Conservation (phyloP, 2,888 invertebrate species). For the Torymus aiolomorphi region DNA sequence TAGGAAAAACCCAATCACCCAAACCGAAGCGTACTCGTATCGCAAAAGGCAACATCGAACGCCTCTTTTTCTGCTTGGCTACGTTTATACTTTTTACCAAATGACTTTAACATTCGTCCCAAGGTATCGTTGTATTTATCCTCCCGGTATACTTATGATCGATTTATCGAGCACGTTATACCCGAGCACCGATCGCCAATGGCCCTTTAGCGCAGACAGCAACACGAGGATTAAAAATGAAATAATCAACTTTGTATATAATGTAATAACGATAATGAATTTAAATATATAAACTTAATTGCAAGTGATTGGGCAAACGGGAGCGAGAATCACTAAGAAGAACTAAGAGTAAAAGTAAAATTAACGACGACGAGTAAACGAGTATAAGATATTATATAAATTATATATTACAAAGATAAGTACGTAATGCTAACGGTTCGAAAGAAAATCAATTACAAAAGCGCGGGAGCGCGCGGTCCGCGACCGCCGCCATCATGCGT, state of each 20-base stretch:
- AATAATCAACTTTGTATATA: conserved; percentile 70
- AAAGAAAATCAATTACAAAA: conserved; percentile 59
- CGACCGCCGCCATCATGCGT: conserved; percentile 10
- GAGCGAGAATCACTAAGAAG: conserved; percentile 46
- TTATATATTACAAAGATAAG: conserved; percentile 54
- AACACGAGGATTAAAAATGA: conserved; percentile 57
- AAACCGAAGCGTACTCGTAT: conserved; percentile 52
- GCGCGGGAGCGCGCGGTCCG: background rate
- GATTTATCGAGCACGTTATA: conserved; percentile 28
- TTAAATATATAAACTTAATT: conserved; percentile 32
- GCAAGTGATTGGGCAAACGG: conserved; percentile 39
- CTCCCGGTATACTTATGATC: conserved; percentile 29
- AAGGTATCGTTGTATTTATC: conserved; percentile 41
- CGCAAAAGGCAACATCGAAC: conserved; percentile 44
- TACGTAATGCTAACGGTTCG: conserved; percentile 59
- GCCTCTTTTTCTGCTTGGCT: conserved; percentile 46
- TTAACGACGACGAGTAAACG: conserved; percentile 60
- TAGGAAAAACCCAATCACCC: conserved; percentile 10
- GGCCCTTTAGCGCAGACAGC: conserved; percentile 65
- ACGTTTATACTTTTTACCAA: conserved; percentile 50
- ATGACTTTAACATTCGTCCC: conserved; percentile 45
- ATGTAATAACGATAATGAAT: conserved; percentile 66
- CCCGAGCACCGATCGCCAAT: conserved; percentile 44
- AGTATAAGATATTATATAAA: conserved; percentile 58
- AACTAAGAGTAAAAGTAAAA: conserved; percentile 39